phyloP scores from a whole-genome alignment of 1,140 invertebrate genomes.

The Meloidogyne hapla region DNA sequence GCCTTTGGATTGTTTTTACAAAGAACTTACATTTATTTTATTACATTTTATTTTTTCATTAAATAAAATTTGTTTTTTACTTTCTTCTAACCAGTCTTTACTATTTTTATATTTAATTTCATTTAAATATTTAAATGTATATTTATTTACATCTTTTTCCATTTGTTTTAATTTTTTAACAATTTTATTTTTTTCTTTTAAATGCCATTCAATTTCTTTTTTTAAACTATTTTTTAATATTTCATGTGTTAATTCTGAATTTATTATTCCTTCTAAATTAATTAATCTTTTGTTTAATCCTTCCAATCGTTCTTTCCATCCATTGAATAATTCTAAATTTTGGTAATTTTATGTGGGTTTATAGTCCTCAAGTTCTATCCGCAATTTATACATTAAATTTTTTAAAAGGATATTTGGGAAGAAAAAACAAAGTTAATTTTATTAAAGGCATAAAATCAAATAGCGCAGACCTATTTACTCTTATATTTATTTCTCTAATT shows the following conservation, averaged over 20 bases:
- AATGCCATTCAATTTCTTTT: neutral
- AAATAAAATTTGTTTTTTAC: slow-evolving; percentile 6
- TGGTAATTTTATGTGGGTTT: too few relatives aligned
- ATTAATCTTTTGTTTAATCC: neutral
- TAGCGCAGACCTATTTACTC: too few relatives aligned
- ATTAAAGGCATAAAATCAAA: too few relatives aligned
- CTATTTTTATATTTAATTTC: slow-evolving; percentile 3
- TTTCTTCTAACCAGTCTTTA: neutral
- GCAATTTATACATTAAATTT: too few relatives aligned
- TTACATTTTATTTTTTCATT: neutral
- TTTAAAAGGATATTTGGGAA: too few relatives aligned
- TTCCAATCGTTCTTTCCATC: neutral
- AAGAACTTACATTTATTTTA: neutral
- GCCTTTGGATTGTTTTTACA: too few relatives aligned
- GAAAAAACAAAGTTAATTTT: too few relatives aligned
- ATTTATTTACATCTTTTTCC: neutral
- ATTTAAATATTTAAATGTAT: slow-evolving; percentile 7
- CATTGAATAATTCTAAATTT: neutral
- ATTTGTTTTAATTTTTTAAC: neutral
- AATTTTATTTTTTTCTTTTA: neutral
- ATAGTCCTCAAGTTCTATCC: too few relatives aligned
- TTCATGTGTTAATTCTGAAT: neutral
- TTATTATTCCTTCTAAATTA: slow-evolving; percentile 2
- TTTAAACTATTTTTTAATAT: neutral
- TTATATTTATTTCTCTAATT: too few relatives aligned